These are phyloP conservation scores for Sisyra nigra DNA, from an alignment of 2,888 invertebrate species.

Conservation along the genomic window DNA sequence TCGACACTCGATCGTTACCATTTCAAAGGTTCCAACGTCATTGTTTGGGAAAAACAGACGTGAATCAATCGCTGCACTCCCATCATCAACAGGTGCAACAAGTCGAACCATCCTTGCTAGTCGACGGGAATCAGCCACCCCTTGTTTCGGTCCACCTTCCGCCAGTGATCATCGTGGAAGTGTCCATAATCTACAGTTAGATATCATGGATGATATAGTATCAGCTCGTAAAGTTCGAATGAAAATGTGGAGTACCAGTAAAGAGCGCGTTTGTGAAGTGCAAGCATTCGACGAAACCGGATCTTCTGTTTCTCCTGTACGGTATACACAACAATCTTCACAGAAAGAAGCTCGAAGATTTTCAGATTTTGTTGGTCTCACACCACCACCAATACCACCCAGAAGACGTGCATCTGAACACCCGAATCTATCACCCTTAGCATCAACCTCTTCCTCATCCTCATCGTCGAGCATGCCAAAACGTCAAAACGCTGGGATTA, in stretches of 20 bases:
- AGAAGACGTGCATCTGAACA: constrained; percentile 58
- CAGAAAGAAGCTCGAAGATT: constrained; percentile 31
- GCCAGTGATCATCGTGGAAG: constrained; percentile 59
- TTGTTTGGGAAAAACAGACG: constrained; percentile 63
- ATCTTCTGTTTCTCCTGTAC: constrained; percentile 30
- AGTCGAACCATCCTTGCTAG: constrained; percentile 23
- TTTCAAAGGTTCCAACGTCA: constrained; percentile 56
- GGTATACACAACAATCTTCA: constrained; percentile 34
- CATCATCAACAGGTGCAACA: constrained; percentile 33
- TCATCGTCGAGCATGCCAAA: constrained; percentile 16
- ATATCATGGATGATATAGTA: constrained; percentile 80
- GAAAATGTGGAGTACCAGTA: constrained; percentile 73
- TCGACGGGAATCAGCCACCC: constrained; percentile 25
- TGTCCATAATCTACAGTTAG: constrained; percentile 67
- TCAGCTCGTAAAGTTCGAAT: constrained; percentile 67
- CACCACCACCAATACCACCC: constrained; percentile 41
- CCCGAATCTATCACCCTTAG: constrained; percentile 32
- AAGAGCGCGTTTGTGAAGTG: constrained; percentile 61
- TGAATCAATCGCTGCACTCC: constrained; percentile 68
- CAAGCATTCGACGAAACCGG: constrained; percentile 55
- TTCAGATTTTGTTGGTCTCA: constrained; percentile 53
- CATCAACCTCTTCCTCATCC: constrained; percentile 13
- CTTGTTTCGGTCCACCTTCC: constrained; percentile 41
- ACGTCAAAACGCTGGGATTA: constrained; percentile 36
- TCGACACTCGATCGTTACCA: constrained; percentile 74